phyloP scores from a whole-genome alignment of 2,888 invertebrate genomes.

The Scaptomyza cyrtandrae region DNA sequence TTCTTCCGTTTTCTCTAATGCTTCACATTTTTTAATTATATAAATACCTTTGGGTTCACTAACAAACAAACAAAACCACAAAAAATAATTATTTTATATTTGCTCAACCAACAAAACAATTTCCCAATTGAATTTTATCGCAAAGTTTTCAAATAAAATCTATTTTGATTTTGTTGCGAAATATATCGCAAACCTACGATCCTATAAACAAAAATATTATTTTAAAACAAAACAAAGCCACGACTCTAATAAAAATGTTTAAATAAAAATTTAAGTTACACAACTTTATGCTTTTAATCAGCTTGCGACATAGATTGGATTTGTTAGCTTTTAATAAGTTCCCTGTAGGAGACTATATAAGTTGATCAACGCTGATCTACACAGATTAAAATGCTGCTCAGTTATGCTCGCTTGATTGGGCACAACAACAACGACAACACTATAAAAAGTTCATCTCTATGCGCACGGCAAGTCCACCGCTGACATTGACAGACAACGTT shows the following conservation, averaged over 20 bases:
- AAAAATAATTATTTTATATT: too few species aligned
- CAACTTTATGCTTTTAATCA: constrained; percentile 1
- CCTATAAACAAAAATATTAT: too few species aligned
- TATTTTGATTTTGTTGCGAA: not conserved
- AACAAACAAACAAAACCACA: not conserved
- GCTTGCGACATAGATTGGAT: not conserved
- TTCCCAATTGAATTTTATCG: not conserved
- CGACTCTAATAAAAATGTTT: too few species aligned
- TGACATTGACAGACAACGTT: constrained; percentile 66
- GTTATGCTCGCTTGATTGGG: constrained; percentile 41
- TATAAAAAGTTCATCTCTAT: constrained; percentile 41
- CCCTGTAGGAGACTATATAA: not conserved
- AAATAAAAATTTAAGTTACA: constrained; percentile 9
- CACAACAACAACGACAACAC: not conserved
- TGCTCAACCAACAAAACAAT: not conserved
- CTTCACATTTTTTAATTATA: not conserved
- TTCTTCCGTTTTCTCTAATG: not conserved
- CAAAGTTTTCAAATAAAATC: not conserved
- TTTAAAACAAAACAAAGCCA: not conserved
- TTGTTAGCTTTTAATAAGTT: not conserved
- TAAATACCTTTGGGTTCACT: not conserved
- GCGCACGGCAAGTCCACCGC: constrained; percentile 29
- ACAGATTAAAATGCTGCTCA: constrained; percentile 55
- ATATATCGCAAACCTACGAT: too few species aligned
- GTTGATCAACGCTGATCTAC: constrained; percentile 28